phyloP scores from a whole-genome alignment of 1,140 invertebrate species.

The Mycetomoellerius zeteki region DNA sequence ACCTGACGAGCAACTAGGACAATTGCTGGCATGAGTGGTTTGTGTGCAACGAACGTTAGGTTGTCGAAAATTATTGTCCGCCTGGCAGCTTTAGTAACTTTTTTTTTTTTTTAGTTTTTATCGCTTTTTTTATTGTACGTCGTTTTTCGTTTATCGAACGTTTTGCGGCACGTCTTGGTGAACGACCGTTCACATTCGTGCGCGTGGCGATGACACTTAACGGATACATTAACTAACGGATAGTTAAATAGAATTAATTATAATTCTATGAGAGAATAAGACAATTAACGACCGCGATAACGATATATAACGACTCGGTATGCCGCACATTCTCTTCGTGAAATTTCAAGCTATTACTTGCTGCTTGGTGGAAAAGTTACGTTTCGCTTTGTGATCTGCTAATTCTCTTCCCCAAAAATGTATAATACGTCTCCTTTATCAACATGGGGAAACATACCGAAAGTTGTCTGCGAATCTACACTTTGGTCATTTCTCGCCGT shows the following conservation, averaged over 20 bases:
- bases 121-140: neutral
- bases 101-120: constrained; percentile 5
- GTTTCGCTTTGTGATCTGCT: neutral
- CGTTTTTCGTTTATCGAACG: neutral
- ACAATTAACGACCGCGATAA: constrained; percentile 34
- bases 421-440: neutral
- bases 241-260: constrained; percentile 61
- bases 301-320: constrained; percentile 34
- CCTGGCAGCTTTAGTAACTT: constrained; percentile 31
- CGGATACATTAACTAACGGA: too few relatives aligned
- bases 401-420: constrained; percentile 39
- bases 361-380: neutral
- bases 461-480: neutral
- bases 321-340: constrained; percentile 35
- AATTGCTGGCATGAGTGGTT: constrained; percentile 53
- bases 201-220: constrained; percentile 41
- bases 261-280: constrained; percentile 38
- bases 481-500: neutral
- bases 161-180: neutral
- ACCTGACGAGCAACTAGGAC: constrained; percentile 50
- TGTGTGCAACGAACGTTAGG: constrained; percentile 45
- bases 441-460: neutral
- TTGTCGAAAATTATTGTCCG: constrained; percentile 53
- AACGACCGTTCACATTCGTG: neutral
- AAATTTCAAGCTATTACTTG: constrained; percentile 48